phyloP scores from a whole-genome alignment of 2,113 vertebrate genomes.

The Tupaia tana region DNA sequence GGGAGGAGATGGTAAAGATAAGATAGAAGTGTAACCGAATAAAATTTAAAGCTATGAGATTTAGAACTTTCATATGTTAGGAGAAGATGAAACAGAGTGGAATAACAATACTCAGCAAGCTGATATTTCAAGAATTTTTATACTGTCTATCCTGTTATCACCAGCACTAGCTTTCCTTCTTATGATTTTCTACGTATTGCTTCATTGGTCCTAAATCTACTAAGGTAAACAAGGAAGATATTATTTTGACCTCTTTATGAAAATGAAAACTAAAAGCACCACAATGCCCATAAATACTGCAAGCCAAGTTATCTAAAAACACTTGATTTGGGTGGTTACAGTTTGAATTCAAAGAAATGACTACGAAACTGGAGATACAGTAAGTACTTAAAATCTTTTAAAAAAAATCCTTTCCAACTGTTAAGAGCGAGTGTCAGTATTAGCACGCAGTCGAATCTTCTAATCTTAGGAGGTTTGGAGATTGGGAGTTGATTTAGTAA shows the following conservation, averaged over 20 bases:
- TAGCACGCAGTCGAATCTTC: background rate
- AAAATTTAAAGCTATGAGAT: conserved; percentile 30
- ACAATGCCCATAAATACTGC: background rate
- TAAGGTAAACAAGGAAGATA: background rate
- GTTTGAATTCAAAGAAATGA: conserved; percentile 40
- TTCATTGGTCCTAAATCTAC: background rate
- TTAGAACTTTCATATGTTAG: conserved; percentile 15
- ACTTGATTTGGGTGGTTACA: conserved; percentile 8
- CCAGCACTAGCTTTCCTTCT: background rate
- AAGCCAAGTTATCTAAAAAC: conserved; percentile 43
- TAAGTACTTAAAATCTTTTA: background rate
- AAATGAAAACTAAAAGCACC: background rate
- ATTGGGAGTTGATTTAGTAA: background rate
- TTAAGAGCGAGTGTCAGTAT: background rate
- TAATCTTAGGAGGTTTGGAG: too few species aligned
- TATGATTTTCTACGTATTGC: conserved; percentile 32
- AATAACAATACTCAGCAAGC: background rate
- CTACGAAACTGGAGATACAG: background rate
- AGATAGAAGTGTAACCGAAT: background rate
- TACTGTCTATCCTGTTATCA: background rate
- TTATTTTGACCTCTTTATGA: conserved; percentile 26
- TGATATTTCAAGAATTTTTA: conserved; percentile 36
- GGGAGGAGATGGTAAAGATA: background rate
- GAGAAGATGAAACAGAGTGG: background rate
- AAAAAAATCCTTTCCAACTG: background rate